phyloP scores from a whole-genome alignment of 1,140 invertebrate genomes.

The silkworm (Bombyx mori) region ASM3026992v2 NC_085107.1:20591001-20591500 shows the following conservation, averaged over 20 bases:
- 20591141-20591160: background rate
- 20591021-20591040: conserved; percentile 70
- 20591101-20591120: conserved; percentile 17
- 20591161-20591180: background rate
- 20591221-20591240: background rate
- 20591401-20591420: no score
- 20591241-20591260: background rate
- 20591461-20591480: no score
- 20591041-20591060: conserved; percentile 73
- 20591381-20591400: no score
- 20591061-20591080: conserved; percentile 60
- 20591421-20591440: no score
- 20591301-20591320: no score
- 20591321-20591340: no score
- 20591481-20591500: no score
- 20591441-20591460: no score
- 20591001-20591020: conserved; percentile 49
- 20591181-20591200: background rate
- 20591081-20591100: conserved; percentile 44
- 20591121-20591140: no score
- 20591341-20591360: no score
- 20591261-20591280: background rate
- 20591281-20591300: no score
- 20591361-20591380: no score
- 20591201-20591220: background rate